phyloP scores from a whole-genome alignment of 2,113 vertebrate genomes.

The Macrotis lagotis region DNA sequence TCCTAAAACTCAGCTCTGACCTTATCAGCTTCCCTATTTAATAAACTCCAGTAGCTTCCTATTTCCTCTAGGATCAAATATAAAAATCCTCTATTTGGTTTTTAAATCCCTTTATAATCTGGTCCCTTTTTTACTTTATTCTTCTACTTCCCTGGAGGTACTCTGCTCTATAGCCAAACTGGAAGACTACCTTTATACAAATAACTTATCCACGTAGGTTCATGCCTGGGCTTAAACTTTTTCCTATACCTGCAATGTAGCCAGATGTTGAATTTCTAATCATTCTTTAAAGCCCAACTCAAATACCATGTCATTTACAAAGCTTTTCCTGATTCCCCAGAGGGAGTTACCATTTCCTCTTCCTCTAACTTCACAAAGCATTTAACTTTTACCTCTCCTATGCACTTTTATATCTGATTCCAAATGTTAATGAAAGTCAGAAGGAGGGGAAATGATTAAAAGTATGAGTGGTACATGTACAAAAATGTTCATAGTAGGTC shows the following conservation, averaged over 20 bases:
- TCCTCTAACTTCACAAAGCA: not conserved
- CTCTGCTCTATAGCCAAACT: not conserved
- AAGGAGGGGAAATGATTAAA: not conserved
- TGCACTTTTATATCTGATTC: not conserved
- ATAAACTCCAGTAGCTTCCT: not conserved
- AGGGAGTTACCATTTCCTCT: not conserved
- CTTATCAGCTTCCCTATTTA: not conserved
- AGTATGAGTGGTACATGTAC: not conserved
- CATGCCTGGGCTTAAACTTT: not conserved
- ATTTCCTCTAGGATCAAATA: not conserved
- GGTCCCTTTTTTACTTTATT: not conserved
- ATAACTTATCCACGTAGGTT: not conserved
- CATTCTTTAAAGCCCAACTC: not conserved
- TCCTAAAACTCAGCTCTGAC: not conserved
- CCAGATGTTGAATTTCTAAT: not conserved
- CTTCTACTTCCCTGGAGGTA: not conserved
- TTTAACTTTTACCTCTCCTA: not conserved
- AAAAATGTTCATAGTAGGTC: no score
- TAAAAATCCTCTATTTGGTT: not conserved
- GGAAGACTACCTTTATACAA: not conserved
- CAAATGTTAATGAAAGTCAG: not conserved
- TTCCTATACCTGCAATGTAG: not conserved
- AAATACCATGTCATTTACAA: not conserved
- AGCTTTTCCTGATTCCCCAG: not conserved
- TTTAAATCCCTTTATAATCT: not conserved